These are phyloP conservation scores for Papilio dardanus DNA, from an alignment of 1,140 invertebrate genomes.

Conservation along the genomic window DNA sequence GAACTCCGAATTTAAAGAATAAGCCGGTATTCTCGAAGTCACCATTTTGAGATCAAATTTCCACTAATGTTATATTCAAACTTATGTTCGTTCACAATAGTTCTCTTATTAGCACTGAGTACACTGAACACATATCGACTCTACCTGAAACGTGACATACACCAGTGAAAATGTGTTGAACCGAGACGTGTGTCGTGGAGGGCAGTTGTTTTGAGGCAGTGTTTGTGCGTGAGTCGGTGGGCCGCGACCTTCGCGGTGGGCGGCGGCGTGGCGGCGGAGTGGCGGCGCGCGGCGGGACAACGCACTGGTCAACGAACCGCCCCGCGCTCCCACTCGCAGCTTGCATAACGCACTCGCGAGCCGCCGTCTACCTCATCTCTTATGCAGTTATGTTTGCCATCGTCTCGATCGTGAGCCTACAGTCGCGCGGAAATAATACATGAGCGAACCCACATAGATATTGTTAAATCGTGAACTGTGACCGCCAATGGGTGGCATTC, in stretches of 20 bases:
- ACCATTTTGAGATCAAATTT: constrained; percentile 83
- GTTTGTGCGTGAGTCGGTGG: constrained; percentile 50
- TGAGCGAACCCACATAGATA: constrained; percentile 36
- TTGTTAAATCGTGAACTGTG: constrained; percentile 50
- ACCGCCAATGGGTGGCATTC: constrained; percentile 46
- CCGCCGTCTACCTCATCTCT: constrained; percentile 60
- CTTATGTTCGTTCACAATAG: constrained; percentile 64
- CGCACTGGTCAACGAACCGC: constrained; percentile 79
- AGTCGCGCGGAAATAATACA: constrained; percentile 42
- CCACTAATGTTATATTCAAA: constrained; percentile 57
- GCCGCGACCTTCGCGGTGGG: constrained; percentile 77
- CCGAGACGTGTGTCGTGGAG: constrained; percentile 39
- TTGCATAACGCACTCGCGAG: constrained; percentile 75
- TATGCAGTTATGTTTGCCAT: constrained; percentile 62
- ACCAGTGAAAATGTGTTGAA: constrained; percentile 61
- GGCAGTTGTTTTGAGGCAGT: constrained; percentile 42
- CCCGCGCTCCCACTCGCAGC: constrained; percentile 57
- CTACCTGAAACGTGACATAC: constrained; percentile 63
- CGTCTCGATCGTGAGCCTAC: constrained; percentile 43
- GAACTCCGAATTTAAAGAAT: constrained; percentile 82
- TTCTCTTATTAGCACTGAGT: constrained; percentile 68
- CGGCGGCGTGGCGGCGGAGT: constrained; percentile 54
- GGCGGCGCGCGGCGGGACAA: constrained; percentile 62
- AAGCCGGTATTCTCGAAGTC: constrained; percentile 82
- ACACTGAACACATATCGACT: constrained; percentile 79